These are phyloP conservation scores for Meriones psammophilus DNA, from an alignment of 2,797 vertebrate species.

Conservation along the genomic window DNA sequence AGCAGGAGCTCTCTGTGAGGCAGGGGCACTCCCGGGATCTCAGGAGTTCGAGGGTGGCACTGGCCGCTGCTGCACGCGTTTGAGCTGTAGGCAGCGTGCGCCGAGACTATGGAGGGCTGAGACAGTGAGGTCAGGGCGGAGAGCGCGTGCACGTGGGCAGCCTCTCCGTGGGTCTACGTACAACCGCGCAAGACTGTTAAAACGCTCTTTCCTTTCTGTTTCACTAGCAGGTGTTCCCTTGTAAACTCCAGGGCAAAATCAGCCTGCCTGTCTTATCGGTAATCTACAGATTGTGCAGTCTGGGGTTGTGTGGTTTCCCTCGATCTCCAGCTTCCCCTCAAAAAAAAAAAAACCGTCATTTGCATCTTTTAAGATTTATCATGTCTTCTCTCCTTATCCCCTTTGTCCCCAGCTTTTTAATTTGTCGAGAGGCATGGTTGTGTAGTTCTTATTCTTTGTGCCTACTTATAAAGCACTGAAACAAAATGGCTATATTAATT, in stretches of 20 bases:
- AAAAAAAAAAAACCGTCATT: not conserved
- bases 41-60: not conserved
- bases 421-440: not conserved
- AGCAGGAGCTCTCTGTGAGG: not conserved
- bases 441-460: constrained; percentile 47
- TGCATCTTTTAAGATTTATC: constrained; percentile 59
- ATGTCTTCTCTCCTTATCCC: not conserved
- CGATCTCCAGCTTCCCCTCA: not conserved
- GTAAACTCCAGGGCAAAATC: not conserved
- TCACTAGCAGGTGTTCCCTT: not conserved
- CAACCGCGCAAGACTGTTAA: not conserved
- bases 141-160: constrained; percentile 17
- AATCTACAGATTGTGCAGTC: not conserved
- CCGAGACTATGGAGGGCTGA: not conserved
- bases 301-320: constrained; percentile 40
- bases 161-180: constrained; percentile 25
- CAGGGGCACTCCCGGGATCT: not conserved
- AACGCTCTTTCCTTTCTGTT: not conserved
- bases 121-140: not conserved
- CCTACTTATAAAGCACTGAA: constrained; percentile 44
- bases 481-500: constrained; percentile 14
- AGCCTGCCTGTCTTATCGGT: not conserved
- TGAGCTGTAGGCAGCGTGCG: not conserved
- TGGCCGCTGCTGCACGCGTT: not conserved
- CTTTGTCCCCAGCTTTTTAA: constrained; percentile 22